Base-by-base conservation (phyloP, 1,140 invertebrate genomes). In the Drosophila seguyi region DNA sequence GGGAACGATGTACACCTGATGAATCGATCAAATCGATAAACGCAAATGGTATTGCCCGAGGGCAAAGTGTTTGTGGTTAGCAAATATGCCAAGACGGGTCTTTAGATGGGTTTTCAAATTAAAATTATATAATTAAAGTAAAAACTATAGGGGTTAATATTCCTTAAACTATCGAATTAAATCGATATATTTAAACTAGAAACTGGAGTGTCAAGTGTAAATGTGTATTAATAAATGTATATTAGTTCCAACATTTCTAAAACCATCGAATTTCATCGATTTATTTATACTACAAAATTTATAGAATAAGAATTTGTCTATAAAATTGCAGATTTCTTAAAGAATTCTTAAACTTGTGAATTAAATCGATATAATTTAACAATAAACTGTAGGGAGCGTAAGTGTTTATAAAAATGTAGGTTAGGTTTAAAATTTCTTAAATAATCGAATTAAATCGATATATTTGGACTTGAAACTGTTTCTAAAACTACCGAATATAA, bases 11-110 rank as follows among this genome's bases (percentile, higher is more conserved):
- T 42, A 44, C 29, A 36, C 39, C 22, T 42, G 20, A 36, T 61
- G 39, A 65, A 65, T 41, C 61, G 61, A 65, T 65, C 20, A 61
- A 44, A 61, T 62, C 57, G 62, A 65, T 62, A 65, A 62, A 36
- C 31, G 10, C 22, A 45, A 59, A 60, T 36, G 3, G 13, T 25
- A 13, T 20, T 22, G 22, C 8, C 5, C 25, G 11, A 5, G 22
- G 8, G 20, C 3, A 16, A 22, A 13, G 6, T 4, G 13, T 53
- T 53, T 16, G 7, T 1, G n/a, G n/a, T 18, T 8, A 52, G 25
- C 14, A 4, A 22, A 34, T 55, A 36, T 34, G 1, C 7, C 5
- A 8, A 20, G 6, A 25, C 4, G 44, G 4, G 22, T 16, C 22
- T 8, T 5, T 25, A 14, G 22, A 47, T 47, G 4, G 11, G 0